Evolutionary conservation across 1,140 invertebrate species (phyloP), one percentile per base, ranked within the genome.

Genomic region (Leptinotarsa undecemlineata): DNA sequence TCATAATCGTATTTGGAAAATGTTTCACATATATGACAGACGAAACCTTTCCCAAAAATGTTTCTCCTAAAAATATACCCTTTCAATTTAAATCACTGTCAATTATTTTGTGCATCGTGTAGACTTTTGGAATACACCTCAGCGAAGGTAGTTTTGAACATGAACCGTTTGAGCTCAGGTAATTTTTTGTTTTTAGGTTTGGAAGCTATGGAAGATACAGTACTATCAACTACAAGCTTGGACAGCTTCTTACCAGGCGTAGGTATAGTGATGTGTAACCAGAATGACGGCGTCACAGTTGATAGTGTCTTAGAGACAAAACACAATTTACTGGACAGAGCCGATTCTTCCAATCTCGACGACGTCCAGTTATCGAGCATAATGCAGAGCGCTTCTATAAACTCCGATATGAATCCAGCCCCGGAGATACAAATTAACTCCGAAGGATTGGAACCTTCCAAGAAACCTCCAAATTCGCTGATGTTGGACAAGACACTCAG

Each of bases 361-460:
- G 82, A 86, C 4, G 86, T 88, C 72, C 87, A 87, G 70, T 84
- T 89, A 14, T 84, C 85, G 2, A 86, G 87, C 61, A 87, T 89
- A 4, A 86, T 87, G 5, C 85, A 91, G 86, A 86, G 88, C 84
- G 81, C 91, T 81, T 83, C 88, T 11, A 48, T 69, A 86, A 76
- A 72, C 86, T 47, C 63, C 4, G 71, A 33, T 17, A 69, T 61
- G 83, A 85, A 88, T 17, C 82, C 87, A 20, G 89, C 89, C 62
- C 92, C 92, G 0, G 91, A 94, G 82, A 93, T 93, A 68, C 88
- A 87, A 11, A 88, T 91, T 73, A 81, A 78, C 71, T 82, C 80
- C 21, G 84, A 82, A 71, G 72, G 85, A 64, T 66, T 78, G 63
- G 76, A 63, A n/a, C 23, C 19, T 3, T 72, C 82, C 47, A 81